These are phyloP conservation scores for Cranoglanis bouderius DNA, from an alignment of 2,113 vertebrate species.

Conservation along the genomic window DNA sequence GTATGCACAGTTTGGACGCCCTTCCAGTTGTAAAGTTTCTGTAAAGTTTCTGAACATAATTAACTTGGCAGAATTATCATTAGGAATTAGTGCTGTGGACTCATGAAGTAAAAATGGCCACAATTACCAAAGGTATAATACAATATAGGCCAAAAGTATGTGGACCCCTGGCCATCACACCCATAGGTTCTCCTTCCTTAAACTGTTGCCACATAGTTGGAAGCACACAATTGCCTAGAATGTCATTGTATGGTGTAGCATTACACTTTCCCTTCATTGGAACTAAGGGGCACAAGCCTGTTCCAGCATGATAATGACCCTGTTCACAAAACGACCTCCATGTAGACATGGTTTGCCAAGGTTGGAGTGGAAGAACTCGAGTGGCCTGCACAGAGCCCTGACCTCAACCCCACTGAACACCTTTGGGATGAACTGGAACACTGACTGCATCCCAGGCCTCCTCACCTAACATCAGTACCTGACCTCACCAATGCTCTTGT, in stretches of 20 bases:
- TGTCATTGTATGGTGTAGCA: too few relatives aligned
- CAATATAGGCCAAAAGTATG: not conserved
- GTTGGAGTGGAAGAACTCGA: too few relatives aligned
- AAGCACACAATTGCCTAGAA: not conserved
- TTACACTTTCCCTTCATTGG: not conserved
- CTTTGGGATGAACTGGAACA: not conserved
- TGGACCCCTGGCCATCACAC: not conserved
- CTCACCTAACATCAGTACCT: not conserved
- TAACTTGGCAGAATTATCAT: not conserved
- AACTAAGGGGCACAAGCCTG: not conserved
- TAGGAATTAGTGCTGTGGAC: not conserved
- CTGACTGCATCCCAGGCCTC: not conserved
- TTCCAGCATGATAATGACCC: not conserved
- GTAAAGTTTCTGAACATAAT: not conserved
- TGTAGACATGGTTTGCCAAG: not conserved
- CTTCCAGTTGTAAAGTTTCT: too few relatives aligned
- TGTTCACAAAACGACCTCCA: not conserved
- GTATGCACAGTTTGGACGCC: too few relatives aligned
- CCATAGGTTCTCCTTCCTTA: not conserved
- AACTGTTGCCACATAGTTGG: not conserved
- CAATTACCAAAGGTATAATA: not conserved
- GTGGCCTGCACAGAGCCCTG: too few relatives aligned
- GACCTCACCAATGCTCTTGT: not conserved
- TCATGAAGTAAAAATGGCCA: not conserved
- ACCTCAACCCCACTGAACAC: not conserved